Conservation (phyloP, 2,797 vertebrate genomes). For the Enteromius thamalakanensis region DNA sequence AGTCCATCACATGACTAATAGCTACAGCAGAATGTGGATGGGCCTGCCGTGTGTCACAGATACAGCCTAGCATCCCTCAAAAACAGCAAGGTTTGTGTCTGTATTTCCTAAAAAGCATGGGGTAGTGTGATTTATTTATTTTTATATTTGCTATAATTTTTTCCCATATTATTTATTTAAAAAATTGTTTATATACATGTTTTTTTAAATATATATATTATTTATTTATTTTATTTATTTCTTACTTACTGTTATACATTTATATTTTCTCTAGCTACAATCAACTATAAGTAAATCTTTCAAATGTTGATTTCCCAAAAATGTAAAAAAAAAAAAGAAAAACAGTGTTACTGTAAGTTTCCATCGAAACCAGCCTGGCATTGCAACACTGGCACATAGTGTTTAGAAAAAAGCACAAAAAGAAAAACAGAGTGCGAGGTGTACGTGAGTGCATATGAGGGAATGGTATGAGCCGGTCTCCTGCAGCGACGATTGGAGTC, state of each 20-base stretch:
- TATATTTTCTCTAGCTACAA: not conserved
- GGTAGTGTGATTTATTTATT: no score
- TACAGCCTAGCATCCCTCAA: not conserved
- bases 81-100: not conserved
- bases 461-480: conserved; percentile 12
- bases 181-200: no score
- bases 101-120: not conserved
- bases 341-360: not conserved
- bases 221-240: no score
- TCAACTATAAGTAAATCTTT: not conserved
- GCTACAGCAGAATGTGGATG: not conserved
- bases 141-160: no score
- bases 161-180: no score
- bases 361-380: not conserved
- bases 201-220: no score
- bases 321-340: not conserved
- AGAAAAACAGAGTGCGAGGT: not conserved
- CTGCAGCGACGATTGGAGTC: conserved; percentile 31
- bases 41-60: not conserved
- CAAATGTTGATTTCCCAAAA: not conserved
- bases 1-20: conserved; percentile 18
- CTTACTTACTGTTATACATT: no score
- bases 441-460: conserved; percentile 23
- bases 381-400: not conserved
- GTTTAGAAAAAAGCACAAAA: not conserved